Percentiles rank a stretch among this genome's conserved stretches.
Evolutionary conservation across 1,140 invertebrate genomes (phyloP).

Genomic region (Pteromalus puparum): DNA sequence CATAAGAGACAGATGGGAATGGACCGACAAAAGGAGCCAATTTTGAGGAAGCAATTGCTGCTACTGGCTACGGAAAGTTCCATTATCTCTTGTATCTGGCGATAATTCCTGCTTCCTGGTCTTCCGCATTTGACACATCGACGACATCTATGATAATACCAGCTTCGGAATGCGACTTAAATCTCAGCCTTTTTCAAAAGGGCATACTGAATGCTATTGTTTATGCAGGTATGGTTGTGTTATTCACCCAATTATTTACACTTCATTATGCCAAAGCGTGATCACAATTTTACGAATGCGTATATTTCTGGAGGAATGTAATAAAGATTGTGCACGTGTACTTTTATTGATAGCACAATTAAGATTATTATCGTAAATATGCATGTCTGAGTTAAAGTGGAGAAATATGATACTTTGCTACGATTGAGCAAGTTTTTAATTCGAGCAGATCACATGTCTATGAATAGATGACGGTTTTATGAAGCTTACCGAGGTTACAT

Average conservation of each 20-base stretch:
- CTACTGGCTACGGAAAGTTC: slow-evolving; percentile 80
- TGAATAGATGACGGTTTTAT: slow-evolving; percentile 49
- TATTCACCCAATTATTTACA: no score
- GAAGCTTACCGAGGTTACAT: no score
- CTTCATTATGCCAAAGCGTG: neutral
- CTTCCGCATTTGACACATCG: slow-evolving; percentile 78
- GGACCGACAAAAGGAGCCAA: slow-evolving; percentile 69
- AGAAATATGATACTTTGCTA: neutral
- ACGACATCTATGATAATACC: slow-evolving; percentile 82
- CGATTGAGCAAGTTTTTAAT: no score
- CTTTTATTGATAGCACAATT: neutral
- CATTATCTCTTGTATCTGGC: slow-evolving; percentile 78
- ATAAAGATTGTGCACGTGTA: neutral
- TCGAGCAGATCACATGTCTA: no score
- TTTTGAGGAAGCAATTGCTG: slow-evolving; percentile 78
- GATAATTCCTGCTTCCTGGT: slow-evolving; percentile 78
- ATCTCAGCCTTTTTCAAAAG: slow-evolving; percentile 79
- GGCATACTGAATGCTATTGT: slow-evolving; percentile 80
- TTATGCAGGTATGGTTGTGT: slow-evolving; percentile 76
- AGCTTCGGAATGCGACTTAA: slow-evolving; percentile 81
- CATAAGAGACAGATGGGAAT: neutral
- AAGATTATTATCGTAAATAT: neutral
- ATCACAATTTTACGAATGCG: no score
- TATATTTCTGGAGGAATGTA: neutral
- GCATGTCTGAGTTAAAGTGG: neutral